A percentile compares a stretch with the other conserved stretches of the same genome.
phyloP scores from a whole-genome alignment of 1,140 invertebrate genomes.

The Mycetomoellerius zeteki region DNA sequence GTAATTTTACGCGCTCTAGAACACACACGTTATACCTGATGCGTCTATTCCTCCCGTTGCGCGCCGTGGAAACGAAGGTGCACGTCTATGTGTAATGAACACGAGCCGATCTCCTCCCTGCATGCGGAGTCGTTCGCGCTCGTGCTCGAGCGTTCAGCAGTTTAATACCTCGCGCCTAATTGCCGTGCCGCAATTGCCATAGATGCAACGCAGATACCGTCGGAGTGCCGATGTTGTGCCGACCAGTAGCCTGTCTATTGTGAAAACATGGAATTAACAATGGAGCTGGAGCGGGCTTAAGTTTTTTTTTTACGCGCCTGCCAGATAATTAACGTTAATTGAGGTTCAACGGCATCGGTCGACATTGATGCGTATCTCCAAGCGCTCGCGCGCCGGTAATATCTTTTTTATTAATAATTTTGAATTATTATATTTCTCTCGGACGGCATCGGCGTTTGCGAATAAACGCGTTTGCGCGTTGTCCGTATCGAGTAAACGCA shows the following conservation, averaged over 20 bases:
- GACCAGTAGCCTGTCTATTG: constrained; percentile 76
- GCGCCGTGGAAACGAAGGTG: constrained; percentile 62
- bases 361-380: not conserved
- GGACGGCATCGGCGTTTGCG: not conserved
- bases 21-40: constrained; percentile 84
- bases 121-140: not conserved
- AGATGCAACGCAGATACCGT: constrained; percentile 79
- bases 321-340: constrained; percentile 73
- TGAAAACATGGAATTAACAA: constrained; percentile 83
- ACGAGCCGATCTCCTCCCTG: constrained; percentile 28
- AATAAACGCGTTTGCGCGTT: not conserved
- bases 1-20: constrained; percentile 84
- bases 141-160: constrained; percentile 21
- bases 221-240: too few relatives aligned
- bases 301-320: constrained; percentile 29
- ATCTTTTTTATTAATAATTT: constrained; percentile 11
- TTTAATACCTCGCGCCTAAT: constrained; percentile 78
- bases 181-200: constrained; percentile 78
- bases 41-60: constrained; percentile 75
- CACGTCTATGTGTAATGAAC: constrained; percentile 9
- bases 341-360: constrained; percentile 36
- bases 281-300: constrained; percentile 19
- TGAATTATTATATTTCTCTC: not conserved
- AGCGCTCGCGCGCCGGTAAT: too few relatives aligned
- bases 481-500: not conserved